These are phyloP conservation scores for Halocaridina rubra DNA, from an alignment of 2,888 invertebrate species.

Conservation along the genomic window DNA sequence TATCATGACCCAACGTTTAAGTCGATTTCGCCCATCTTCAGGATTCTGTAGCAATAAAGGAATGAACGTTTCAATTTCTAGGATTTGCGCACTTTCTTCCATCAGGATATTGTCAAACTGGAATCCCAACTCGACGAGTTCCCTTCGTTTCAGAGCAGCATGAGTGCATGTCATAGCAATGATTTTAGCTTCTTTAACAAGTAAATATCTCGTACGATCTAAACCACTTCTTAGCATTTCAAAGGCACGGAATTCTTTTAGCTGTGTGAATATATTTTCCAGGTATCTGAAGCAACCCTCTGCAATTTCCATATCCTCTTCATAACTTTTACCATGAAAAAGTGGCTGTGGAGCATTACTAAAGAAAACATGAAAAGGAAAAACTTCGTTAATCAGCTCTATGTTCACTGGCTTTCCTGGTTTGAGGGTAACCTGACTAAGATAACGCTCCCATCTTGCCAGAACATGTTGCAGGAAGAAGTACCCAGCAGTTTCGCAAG, in stretches of 20 bases:
- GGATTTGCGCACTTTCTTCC: constrained; percentile 99
- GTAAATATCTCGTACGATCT: constrained; percentile 94
- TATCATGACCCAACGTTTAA: constrained; percentile 99
- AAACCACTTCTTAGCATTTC: constrained; percentile 94
- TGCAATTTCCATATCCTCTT: constrained; percentile 89
- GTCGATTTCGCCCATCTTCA: constrained; percentile 80
- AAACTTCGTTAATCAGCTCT: constrained; percentile 76
- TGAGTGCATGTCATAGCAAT: constrained; percentile 99
- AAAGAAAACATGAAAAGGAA: constrained; percentile 95
- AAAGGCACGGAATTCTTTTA: constrained; percentile 98
- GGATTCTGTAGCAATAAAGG: constrained; percentile 98
- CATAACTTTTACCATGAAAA: constrained; percentile 82
- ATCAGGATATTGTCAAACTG: constrained; percentile 99
- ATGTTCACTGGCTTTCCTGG: constrained; percentile 67
- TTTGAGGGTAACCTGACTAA: constrained; percentile 71
- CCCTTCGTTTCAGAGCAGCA: constrained; percentile 95
- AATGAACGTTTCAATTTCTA: constrained; percentile 99
- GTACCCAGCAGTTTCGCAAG: constrained; percentile 98
- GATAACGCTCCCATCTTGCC: constrained; percentile 92
- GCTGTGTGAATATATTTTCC: constrained; percentile 92
- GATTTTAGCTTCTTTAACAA: constrained; percentile 98
- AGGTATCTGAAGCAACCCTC: constrained; percentile 94
- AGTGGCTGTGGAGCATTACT: constrained; percentile 92
- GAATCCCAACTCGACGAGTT: constrained; percentile 94
- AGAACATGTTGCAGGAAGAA: constrained; percentile 95